Evolutionary conservation across 2,888 invertebrate genomes (phyloP).

Genomic region (Chrysotoxum bicinctum): DNA sequence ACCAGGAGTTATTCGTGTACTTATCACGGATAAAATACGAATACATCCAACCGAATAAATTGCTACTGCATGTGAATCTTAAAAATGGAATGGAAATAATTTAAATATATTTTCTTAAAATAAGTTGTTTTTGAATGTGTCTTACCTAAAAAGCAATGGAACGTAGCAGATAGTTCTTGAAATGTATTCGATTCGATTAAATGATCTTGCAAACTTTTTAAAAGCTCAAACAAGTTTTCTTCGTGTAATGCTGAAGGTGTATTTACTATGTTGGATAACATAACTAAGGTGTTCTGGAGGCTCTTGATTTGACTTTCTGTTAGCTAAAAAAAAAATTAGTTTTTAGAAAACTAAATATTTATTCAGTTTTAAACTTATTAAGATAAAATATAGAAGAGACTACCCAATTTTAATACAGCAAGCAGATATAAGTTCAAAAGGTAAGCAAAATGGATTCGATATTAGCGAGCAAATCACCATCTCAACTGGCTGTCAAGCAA

Average conservation of each 20-base stretch:
- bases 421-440: no score
- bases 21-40: slow-evolving; percentile 18
- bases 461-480: no score
- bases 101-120: not conserved
- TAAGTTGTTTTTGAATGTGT: not conserved
- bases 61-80: slow-evolving; percentile 40
- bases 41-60: slow-evolving; percentile 48
- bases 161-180: slow-evolving; percentile 24
- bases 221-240: slow-evolving; percentile 28
- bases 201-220: not conserved
- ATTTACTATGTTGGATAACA: slow-evolving; percentile 24
- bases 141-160: slow-evolving; percentile 34
- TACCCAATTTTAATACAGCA: no score
- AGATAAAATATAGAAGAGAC: no score
- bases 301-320: not conserved
- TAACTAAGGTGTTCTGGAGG: slow-evolving; percentile 21
- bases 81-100: not conserved
- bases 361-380: no score
- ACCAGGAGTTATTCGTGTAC: slow-evolving; percentile 2
- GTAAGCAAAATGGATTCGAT: no score
- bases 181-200: slow-evolving; percentile 35
- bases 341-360: no score
- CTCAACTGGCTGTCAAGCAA: no score
- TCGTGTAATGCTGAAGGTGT: slow-evolving; percentile 9
- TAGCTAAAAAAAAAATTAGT: not conserved